Base-by-base conservation (phyloP, 2,797 vertebrate species). In the Epinephelus awoara region DNA sequence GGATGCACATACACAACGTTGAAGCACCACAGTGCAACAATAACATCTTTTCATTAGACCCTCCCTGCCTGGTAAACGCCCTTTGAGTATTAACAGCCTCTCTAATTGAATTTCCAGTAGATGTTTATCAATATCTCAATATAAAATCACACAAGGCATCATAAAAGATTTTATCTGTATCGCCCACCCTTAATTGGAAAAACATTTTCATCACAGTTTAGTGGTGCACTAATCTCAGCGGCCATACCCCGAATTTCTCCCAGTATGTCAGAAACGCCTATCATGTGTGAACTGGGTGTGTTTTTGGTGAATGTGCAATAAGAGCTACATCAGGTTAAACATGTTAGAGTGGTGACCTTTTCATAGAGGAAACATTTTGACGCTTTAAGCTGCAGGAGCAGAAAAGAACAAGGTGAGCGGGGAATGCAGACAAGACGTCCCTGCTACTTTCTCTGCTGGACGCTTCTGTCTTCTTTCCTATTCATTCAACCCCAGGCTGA, bases 301-400 rank as follows among this genome's bases (percentile, higher is more conserved):
- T 46, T 71, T 58, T 61, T 54, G 13, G 46, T 14, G 14, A 80
- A 29, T 25, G 69, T 61, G 46, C 23, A 29, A 52, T 13, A 72
- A 65, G 47, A 2, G 8, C 54, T 51, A 67, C 76, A 83, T 66
- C 46, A 46, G 44, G 62, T 81, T 64, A 85, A 88, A 89, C 80
- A 10, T 91, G 87, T 88, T 80, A 75, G 64, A 77, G 65, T 11
- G 7, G 71, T 88, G 89, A 94, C 92, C 89, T 93, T 93, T 88
- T 84, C 85, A 85, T 21, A 17, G 25, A 61, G 63, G 59, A 76
- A 85, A 83, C 65, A 52, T 57, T 76, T 67, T 79, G 82, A 86
- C 54, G 55, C 69, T 59, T 82, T 21, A 54, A 72, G 56, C 77
- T 69, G 62, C 29, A 27, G 66, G 79, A 71, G 29, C 56, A 21